A percentile compares a stretch with the other conserved stretches of the same genome.
phyloP scores from a whole-genome alignment of 2,888 invertebrate species.

The Chloroclysta siterata region DNA sequence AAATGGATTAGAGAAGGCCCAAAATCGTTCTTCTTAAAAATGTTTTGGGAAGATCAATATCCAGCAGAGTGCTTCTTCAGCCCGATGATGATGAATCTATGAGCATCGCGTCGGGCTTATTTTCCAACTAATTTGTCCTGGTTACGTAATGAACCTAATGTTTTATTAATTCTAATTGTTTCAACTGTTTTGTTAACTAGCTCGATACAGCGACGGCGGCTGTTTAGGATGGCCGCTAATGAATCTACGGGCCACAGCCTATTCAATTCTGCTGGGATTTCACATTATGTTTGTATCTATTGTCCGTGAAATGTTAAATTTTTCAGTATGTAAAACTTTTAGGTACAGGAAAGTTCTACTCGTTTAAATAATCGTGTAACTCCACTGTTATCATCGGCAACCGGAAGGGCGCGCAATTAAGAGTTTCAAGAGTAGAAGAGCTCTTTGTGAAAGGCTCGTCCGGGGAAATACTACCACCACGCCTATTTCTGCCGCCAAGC shows the following conservation, averaged over 20 bases:
- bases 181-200: slow-evolving; percentile 38
- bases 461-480: too few relatives aligned
- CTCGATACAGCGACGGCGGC: slow-evolving; percentile 30
- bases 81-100: slow-evolving; percentile 5
- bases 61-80: too few relatives aligned
- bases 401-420: too few relatives aligned
- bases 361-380: too few relatives aligned
- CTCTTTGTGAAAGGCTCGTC: too few relatives aligned
- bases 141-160: slow-evolving; percentile 39
- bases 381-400: too few relatives aligned
- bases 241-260: slow-evolving; percentile 16
- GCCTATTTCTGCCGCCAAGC: too few relatives aligned
- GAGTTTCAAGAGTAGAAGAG: too few relatives aligned
- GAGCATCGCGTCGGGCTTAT: slow-evolving; percentile 35
- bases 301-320: background rate
- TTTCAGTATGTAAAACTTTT: background rate
- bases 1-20: too few relatives aligned
- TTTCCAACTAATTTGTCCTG: slow-evolving; percentile 39
- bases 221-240: slow-evolving; percentile 31
- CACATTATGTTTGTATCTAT: slow-evolving; percentile 3
- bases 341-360: too few relatives aligned
- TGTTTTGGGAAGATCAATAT: too few relatives aligned
- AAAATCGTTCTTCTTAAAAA: too few relatives aligned
- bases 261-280: slow-evolving; percentile 10
- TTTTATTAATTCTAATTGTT: slow-evolving; percentile 42